Evolutionary conservation across 2,888 invertebrate genomes (phyloP).

Genomic region (Diarsia dahlii): DNA sequence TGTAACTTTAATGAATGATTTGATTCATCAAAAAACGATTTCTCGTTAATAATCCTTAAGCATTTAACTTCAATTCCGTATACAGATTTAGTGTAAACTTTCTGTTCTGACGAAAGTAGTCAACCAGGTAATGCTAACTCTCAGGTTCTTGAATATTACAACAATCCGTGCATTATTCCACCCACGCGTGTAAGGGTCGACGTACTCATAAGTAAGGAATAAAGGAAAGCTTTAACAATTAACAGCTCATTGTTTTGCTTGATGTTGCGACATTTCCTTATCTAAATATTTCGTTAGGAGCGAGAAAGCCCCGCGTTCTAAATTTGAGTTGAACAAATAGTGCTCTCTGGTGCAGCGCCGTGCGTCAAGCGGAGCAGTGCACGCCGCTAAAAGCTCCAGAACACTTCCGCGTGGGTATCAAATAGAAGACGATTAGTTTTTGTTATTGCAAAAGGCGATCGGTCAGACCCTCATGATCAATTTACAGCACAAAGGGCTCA

Average conservation of each 20-base stretch:
- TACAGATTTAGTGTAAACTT: not conserved
- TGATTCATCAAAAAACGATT: constrained; percentile 19
- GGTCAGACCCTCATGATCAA: constrained; percentile 86
- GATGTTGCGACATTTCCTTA: constrained; percentile 85
- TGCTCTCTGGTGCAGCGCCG: constrained; percentile 27
- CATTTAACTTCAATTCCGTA: not conserved
- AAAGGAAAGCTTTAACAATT: constrained; percentile 84
- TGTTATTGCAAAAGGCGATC: constrained; percentile 86
- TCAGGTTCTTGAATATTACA: constrained; percentile 39
- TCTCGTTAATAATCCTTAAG: not conserved
- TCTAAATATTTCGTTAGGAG: constrained; percentile 80
- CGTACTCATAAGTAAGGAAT: constrained; percentile 76
- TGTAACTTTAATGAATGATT: constrained; percentile 31
- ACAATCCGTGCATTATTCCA: constrained; percentile 67
- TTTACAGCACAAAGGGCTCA: constrained; percentile 88
- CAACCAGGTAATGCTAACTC: constrained; percentile 4
- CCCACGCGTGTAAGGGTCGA: constrained; percentile 78
- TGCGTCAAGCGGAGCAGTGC: not conserved
- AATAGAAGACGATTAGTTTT: constrained; percentile 73
- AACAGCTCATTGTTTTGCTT: constrained; percentile 86
- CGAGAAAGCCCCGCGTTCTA: constrained; percentile 75
- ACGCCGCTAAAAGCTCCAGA: constrained; percentile 36
- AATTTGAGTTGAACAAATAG: constrained; percentile 77
- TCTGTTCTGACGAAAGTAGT: not conserved
- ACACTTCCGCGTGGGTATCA: constrained; percentile 62